Base-by-base conservation (phyloP, 2,797 vertebrate genomes). In the Spondyliosoma cantharus region DNA sequence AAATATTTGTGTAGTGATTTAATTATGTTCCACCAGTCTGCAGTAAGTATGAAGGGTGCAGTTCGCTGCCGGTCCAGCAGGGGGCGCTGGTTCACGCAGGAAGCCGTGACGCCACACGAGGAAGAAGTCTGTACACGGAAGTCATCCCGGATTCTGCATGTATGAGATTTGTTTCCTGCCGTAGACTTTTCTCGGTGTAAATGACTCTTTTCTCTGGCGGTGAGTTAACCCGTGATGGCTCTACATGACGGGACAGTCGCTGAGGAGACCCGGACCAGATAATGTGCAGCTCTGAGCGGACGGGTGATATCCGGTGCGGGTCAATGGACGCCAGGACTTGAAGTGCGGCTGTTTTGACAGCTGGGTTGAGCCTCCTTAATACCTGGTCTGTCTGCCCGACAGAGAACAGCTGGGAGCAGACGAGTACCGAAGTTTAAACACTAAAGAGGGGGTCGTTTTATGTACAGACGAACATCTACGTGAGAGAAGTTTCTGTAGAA, bases 41-140 rank as follows among this genome's bases (percentile, higher is more conserved):
- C 48, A 7, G 0, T 27, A 3, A 48, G 50, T 0, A 1, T 2
- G 27, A 0, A 16, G 0, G 0, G 0, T 46, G 71, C 78, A n/a
- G 56, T 77, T 52, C 0, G 1, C 12, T 53, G 0, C 64, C 74
- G 2, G 42, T 0, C 72, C 93, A 50, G 59, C 62, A 82, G 91
- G 84, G 0, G 92, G 75, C 89, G 76, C 72, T 54, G 50, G 4
- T 7, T 9, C 43, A 4, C 13, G n/a, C 27, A 24, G 2, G 8
- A 53, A 6, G 20, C n/a, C 13, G 0, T 5, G 13, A 1, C 0
- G 5, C 29, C 43, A 43, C 14, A 56, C 75, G 86, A 90, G 15
- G 89, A 86, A 91, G 85, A 90, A 71, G 17, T 3, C 29, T 52
- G 75, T 75, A 93, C 91, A 81, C 92, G 94, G 94, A 95, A 94